These are phyloP conservation scores for Osmoderma eremita DNA, from an alignment of 2,888 invertebrate genomes.

Conservation along the genomic window DNA sequence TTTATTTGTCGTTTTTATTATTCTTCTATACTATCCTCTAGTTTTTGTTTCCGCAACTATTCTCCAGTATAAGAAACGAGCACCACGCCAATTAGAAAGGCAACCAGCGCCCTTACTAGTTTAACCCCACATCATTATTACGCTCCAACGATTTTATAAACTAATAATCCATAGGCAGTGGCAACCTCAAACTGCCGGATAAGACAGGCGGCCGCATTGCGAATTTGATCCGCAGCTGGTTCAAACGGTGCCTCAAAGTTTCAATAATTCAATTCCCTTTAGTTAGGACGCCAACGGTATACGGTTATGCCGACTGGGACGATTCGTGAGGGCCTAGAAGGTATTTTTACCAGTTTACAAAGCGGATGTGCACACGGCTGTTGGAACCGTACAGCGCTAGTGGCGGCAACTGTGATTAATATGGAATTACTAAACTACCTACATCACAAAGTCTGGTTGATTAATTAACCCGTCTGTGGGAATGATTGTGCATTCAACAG, in stretches of 20 bases:
- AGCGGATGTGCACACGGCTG: neutral
- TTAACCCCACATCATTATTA: neutral
- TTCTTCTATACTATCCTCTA: no score
- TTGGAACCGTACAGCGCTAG: conserved; percentile 12
- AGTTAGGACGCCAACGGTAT: conserved; percentile 1
- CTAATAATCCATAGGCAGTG: conserved; percentile 15
- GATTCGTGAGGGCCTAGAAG: conserved; percentile 11
- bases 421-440: conserved; percentile 32
- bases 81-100: no score
- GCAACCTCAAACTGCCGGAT: conserved; percentile 5
- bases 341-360: conserved; percentile 18
- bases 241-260: conserved; percentile 20
- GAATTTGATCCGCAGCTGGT: conserved; percentile 29
- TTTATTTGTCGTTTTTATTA: no score
- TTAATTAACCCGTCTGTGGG: conserved; percentile 30
- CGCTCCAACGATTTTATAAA: conserved; percentile 15
- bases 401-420: conserved; percentile 26
- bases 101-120: no score
- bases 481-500: conserved; percentile 30
- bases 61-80: no score
- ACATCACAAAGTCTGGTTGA: conserved; percentile 29
- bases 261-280: conserved; percentile 29
- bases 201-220: conserved; percentile 19
- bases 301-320: conserved; percentile 8
- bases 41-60: no score